These are phyloP conservation scores for Scatophagus argus DNA, from an alignment of 2,113 vertebrate species.

Conservation along the genomic window DNA sequence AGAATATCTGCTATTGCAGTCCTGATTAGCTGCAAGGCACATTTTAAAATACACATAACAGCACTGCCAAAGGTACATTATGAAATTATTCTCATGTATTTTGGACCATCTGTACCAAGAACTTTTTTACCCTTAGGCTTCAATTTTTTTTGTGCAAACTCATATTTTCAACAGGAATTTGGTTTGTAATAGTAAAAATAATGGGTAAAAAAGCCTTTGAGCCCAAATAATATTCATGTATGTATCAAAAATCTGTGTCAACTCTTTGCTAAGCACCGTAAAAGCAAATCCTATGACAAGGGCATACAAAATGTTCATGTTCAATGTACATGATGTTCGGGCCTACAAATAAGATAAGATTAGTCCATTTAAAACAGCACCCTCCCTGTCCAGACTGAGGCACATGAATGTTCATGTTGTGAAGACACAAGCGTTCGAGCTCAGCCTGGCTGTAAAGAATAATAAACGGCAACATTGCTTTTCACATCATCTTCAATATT, in stretches of 20 bases:
- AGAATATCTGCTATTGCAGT: slow-evolving; percentile 7
- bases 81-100: slow-evolving; percentile 46
- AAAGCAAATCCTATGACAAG: not conserved
- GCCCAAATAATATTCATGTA: not conserved
- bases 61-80: slow-evolving; percentile 43
- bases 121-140: slow-evolving; percentile 23
- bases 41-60: slow-evolving; percentile 61
- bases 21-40: slow-evolving; percentile 47
- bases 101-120: slow-evolving; percentile 42
- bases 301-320: not conserved
- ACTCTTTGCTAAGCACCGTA: not conserved
- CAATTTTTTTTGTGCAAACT: slow-evolving; percentile 17
- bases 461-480: not conserved
- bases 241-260: not conserved
- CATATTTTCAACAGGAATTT: slow-evolving; percentile 15
- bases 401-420: too few species aligned
- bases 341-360: not conserved
- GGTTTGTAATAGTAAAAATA: slow-evolving; percentile 14
- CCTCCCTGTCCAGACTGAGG: too few species aligned
- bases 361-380: not conserved
- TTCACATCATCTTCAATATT: not conserved
- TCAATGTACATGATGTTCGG: not conserved
- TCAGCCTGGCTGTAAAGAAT: not conserved
- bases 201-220: slow-evolving; percentile 2
- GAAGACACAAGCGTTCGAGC: not conserved